Evolutionary conservation across 2,888 invertebrate species (phyloP), one percentile per base, ranked within the genome.

Genomic region (Eudemis profundana): DNA sequence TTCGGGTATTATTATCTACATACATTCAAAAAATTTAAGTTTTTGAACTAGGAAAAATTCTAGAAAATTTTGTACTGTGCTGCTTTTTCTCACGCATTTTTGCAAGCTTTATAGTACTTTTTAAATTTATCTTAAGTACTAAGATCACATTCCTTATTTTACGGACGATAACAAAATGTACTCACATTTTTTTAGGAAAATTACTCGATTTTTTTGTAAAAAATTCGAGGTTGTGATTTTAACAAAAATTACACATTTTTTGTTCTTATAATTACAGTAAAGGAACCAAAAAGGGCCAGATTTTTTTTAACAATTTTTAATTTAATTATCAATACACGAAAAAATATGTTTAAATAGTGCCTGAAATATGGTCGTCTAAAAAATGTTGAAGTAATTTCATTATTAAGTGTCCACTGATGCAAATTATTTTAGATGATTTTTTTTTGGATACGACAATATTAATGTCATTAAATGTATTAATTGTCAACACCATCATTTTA

Each of bases 131-230:
- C 59, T 65, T 65, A 47, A 46, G 46, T 36, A 53, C 59, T 60
- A 65, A 38, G 14, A 60, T 65, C 65, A 65, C 59, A 65, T 65
- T 27, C 38, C 59, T 60, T 60, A 65, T 14, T 17, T 56, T 44
- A 49, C 33, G 23, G 17, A 47, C 59, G 15, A 33, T 21, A 27
- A 38, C 38, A 0, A 42, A 17, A 29, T 10, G 12, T 7, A 19
- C 21, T 27, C 12, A 29, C 21, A 19, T 23, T 29, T 54, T 42
- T 10, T 36, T 5, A 5, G 27, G 40, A 15, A 54, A 54, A 42
- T 23, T 38, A n/a, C n/a, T n/a, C n/a, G n/a, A 19, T 23, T 29
- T 54, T 42, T 10, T 36, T 5, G 3, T 15, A 23, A 15, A 54
- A 54, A 42, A 15, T 38, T 1, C 12, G 7, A 12, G 4, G 2